Evolutionary conservation across 2,797 vertebrate species (phyloP).

Genomic region (Leuciscus waleckii): DNA sequence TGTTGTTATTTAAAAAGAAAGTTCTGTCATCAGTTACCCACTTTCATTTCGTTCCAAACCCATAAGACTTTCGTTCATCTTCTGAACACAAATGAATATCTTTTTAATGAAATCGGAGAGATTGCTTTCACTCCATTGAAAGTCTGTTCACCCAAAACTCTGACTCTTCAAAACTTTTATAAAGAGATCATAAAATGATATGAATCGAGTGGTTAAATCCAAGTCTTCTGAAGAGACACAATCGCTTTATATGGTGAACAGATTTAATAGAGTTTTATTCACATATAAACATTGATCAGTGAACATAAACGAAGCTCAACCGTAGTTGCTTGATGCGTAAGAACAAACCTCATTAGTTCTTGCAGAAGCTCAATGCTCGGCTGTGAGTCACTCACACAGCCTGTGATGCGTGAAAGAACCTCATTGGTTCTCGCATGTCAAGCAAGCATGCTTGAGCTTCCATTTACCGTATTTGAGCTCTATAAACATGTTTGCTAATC

Average conservation of each 20-base stretch:
- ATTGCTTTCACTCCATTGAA: background rate
- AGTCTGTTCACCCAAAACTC: background rate
- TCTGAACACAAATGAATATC: background rate
- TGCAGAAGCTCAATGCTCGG: background rate
- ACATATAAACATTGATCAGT: background rate
- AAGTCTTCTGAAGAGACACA: background rate
- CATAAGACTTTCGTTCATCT: background rate
- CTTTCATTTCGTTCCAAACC: background rate
- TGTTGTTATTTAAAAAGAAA: background rate
- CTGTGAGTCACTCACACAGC: too few species aligned
- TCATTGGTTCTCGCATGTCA: background rate
- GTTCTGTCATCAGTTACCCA: background rate
- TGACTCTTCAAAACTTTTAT: background rate
- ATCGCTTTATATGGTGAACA: background rate
- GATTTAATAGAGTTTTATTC: background rate
- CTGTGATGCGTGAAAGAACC: background rate
- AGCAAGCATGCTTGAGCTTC: too few species aligned
- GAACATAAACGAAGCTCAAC: background rate
- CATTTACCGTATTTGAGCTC: background rate
- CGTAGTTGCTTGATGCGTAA: background rate
- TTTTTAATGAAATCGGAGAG: background rate
- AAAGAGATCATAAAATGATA: background rate
- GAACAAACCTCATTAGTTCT: too few species aligned
- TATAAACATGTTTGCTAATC: background rate
- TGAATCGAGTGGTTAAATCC: background rate